Evolutionary conservation across 2,113 vertebrate species (phyloP).

Genomic region (Craseonycteris thonglongyai): DNA sequence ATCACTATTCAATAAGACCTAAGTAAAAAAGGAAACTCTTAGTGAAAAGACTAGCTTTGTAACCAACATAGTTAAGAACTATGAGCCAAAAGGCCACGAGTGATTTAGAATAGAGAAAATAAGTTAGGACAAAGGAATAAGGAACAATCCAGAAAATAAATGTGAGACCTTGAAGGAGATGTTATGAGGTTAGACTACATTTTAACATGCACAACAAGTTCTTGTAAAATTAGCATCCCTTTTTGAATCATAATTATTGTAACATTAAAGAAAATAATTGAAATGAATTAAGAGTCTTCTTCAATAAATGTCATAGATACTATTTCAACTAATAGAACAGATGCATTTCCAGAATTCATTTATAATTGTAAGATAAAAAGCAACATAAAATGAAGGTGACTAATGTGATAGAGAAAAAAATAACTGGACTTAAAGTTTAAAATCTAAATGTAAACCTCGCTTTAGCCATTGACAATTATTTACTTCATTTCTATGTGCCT

Average conservation of each 20-base stretch:
- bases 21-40: background rate
- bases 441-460: constrained; percentile 33
- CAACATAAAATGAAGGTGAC: constrained; percentile 61
- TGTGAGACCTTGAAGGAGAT: constrained; percentile 31
- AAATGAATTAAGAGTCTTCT: constrained; percentile 72
- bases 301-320: constrained; percentile 68
- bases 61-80: background rate
- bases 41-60: background rate
- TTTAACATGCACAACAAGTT: constrained; percentile 60
- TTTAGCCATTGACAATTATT: constrained; percentile 14
- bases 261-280: constrained; percentile 73
- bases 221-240: constrained; percentile 59
- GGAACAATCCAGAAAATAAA: background rate
- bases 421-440: background rate
- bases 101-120: background rate
- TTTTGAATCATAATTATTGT: constrained; percentile 71
- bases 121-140: background rate
- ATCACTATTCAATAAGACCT: background rate
- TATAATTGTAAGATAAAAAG: constrained; percentile 66
- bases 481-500: constrained; percentile 2
- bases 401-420: constrained; percentile 10
- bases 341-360: constrained; percentile 66
- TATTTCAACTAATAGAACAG: constrained; percentile 67
- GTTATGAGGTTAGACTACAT: constrained; percentile 11
- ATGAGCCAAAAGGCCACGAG: background rate